Conservation (phyloP, 2,113 vertebrate genomes). For the Stegostoma tigrinum region DNA sequence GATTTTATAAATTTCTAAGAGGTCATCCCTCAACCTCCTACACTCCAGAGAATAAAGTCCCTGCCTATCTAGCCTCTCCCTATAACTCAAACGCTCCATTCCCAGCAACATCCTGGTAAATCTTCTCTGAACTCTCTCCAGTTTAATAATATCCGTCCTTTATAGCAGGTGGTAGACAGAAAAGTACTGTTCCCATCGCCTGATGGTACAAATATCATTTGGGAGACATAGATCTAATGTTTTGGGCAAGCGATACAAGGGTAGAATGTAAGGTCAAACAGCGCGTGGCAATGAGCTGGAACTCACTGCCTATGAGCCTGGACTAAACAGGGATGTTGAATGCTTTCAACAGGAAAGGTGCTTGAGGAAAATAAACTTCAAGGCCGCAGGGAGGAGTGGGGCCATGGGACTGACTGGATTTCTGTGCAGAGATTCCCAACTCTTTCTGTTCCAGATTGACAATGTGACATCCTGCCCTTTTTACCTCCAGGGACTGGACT, state of each 20-base stretch:
- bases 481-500: neutral
- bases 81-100: no score
- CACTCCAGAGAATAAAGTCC: no score
- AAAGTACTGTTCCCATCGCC: neutral
- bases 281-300: neutral
- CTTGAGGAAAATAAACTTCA: neutral
- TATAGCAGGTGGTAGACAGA: no score
- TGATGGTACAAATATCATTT: neutral
- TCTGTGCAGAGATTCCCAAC: no score
- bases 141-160: no score
- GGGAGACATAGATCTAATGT: neutral
- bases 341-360: neutral
- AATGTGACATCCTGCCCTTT: neutral
- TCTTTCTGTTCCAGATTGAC: neutral
- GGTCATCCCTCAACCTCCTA: no score
- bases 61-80: no score
- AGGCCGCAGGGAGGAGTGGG: no score
- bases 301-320: neutral
- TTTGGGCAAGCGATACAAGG: neutral
- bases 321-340: neutral
- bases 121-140: no score
- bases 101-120: no score
- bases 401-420: neutral
- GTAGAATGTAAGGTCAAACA: neutral
- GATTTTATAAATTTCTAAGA: no score